phyloP scores from a whole-genome alignment of 2,797 vertebrate genomes.

The Potorous gilbertii region DNA sequence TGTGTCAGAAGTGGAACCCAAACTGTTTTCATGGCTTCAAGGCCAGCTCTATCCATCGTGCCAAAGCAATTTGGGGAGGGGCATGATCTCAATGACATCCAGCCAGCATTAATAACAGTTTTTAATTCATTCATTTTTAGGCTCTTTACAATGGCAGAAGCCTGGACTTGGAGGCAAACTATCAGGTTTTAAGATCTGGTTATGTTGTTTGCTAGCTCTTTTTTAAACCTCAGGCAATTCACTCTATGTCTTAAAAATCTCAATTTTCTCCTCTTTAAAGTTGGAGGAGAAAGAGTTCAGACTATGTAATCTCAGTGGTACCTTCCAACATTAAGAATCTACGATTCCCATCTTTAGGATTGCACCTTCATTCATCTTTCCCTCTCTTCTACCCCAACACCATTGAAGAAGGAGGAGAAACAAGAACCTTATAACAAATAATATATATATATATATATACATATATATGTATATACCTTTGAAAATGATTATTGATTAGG shows the following conservation, averaged over 20 bases:
- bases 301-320: background rate
- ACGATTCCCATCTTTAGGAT: background rate
- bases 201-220: background rate
- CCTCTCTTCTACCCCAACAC: background rate
- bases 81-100: background rate
- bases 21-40: background rate
- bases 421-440: background rate
- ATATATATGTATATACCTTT: too few relatives aligned
- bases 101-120: background rate
- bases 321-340: background rate
- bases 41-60: background rate
- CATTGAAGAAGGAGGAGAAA: background rate
- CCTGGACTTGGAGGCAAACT: background rate
- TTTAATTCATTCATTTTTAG: background rate
- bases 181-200: background rate
- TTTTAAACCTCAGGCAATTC: background rate
- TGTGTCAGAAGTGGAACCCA: background rate
- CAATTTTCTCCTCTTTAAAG: background rate
- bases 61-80: background rate
- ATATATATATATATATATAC: too few relatives aligned
- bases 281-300: background rate
- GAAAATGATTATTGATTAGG: background rate
- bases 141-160: background rate
- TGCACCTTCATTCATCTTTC: background rate
- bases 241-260: background rate